Percentiles rank a stretch among this genome's conserved stretches.
phyloP scores from a whole-genome alignment of 2,113 vertebrate species.

The Corythoichthys haematopterus region DNA sequence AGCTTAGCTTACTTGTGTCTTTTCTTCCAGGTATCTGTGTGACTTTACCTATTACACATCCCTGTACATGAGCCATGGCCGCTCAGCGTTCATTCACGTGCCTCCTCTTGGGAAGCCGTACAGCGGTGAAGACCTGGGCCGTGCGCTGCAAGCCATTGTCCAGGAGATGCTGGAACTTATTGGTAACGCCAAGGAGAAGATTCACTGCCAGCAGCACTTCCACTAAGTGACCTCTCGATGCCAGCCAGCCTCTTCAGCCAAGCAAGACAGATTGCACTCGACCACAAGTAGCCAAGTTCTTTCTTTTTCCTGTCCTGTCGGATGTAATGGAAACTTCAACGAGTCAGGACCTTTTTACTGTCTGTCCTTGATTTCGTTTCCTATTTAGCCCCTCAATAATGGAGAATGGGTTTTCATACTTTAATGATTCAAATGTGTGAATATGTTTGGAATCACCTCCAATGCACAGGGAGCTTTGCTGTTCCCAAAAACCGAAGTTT shows the following conservation, averaged over 20 bases:
- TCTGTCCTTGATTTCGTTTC: constrained; percentile 15
- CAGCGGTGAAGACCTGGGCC: constrained; percentile 82
- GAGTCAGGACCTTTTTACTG: constrained; percentile 2
- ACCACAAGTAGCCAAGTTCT: constrained; percentile 59
- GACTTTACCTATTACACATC: constrained; percentile 96
- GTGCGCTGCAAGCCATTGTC: constrained; percentile 83
- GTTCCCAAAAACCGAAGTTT: constrained; percentile 5
- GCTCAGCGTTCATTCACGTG: constrained; percentile 88
- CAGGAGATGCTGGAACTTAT: constrained; percentile 81
- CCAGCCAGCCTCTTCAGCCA: constrained; percentile 43
- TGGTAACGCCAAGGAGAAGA: constrained; percentile 72
- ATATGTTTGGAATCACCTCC: neutral
- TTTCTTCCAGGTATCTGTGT: constrained; percentile 81
- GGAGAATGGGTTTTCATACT: neutral
- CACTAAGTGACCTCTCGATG: constrained; percentile 70
- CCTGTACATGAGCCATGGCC: constrained; percentile 82
- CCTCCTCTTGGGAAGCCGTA: constrained; percentile 90
- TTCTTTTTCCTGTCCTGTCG: constrained; percentile 2
- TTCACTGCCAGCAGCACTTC: constrained; percentile 75
- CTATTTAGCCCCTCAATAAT: neutral
- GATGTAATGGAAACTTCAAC: constrained; percentile 23
- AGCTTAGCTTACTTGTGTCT: neutral
- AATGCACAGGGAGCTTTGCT: constrained; percentile 1
- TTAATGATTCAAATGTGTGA: neutral
- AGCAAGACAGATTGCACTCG: constrained; percentile 61